These are phyloP conservation scores for Papilio protenor DNA, from an alignment of 2,888 invertebrate genomes.

Conservation along the genomic window DNA sequence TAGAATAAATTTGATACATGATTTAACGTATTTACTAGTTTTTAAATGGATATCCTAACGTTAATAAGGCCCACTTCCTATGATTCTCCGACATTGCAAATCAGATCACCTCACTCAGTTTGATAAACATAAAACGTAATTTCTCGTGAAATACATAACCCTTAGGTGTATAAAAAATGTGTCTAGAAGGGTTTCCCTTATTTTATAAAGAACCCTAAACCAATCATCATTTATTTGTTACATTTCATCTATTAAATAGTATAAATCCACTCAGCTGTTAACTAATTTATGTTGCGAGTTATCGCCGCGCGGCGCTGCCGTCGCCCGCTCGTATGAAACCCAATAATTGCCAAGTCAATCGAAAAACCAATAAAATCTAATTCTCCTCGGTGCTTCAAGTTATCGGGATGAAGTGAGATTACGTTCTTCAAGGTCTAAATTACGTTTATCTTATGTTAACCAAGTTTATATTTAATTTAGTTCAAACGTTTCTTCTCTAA, in stretches of 20 bases:
- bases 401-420: conserved; percentile 1
- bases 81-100: no score
- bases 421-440: neutral
- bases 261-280: conserved; percentile 25
- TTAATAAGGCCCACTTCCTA: no score
- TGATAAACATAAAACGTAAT: no score
- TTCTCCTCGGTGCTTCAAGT: conserved; percentile 17
- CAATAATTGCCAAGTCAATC: conserved; percentile 25
- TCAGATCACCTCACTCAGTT: no score
- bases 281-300: conserved; percentile 17
- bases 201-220: neutral
- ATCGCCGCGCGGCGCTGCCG: conserved; percentile 20
- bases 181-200: neutral
- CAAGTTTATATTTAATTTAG: neutral
- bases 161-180: neutral
- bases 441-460: neutral
- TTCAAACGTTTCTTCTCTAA: neutral
- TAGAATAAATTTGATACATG: no score
- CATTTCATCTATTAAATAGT: conserved; percentile 24
- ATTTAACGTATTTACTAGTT: no score
- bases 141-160: no score
- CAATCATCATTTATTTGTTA: neutral
- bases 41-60: no score
- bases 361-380: conserved; percentile 23
- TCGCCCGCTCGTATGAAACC: conserved; percentile 19